Percentiles rank a stretch among this genome's conserved stretches.
phyloP scores from a whole-genome alignment of 2,888 invertebrate species.

The Geotrupes spiniger region DNA sequence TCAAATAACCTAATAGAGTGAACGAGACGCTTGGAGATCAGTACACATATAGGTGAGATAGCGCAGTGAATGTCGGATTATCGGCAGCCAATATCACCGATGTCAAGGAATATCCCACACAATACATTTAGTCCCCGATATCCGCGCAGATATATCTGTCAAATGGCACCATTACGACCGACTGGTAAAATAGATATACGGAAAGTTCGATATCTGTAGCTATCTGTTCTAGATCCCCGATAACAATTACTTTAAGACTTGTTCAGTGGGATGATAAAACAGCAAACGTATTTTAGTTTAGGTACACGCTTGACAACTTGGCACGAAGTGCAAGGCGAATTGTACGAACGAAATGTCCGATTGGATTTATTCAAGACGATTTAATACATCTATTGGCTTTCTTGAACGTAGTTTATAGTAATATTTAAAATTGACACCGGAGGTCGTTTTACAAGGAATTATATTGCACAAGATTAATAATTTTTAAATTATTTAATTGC shows the following conservation, averaged over 20 bases:
- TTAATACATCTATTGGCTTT: too few species aligned
- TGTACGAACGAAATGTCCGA: too few species aligned
- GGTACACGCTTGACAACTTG: too few species aligned
- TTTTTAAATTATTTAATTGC: too few species aligned
- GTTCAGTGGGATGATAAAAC: not conserved
- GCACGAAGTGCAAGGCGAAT: too few species aligned
- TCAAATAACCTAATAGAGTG: slow-evolving; percentile 27
- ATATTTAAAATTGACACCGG: too few species aligned
- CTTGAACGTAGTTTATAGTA: too few species aligned
- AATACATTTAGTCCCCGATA: slow-evolving; percentile 25
- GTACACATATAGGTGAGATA: slow-evolving; percentile 24
- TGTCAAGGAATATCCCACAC: slow-evolving; percentile 25
- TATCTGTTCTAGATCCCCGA: slow-evolving; percentile 13
- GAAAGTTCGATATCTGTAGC: slow-evolving; percentile 11
- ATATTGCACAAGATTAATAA: too few species aligned
- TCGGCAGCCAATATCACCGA: slow-evolving; percentile 29
- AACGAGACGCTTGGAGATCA: slow-evolving; percentile 21
- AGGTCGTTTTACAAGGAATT: too few species aligned
- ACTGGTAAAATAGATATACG: slow-evolving; percentile 11
- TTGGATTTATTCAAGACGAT: too few species aligned
- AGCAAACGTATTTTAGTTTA: too few species aligned
- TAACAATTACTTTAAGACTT: slow-evolving; percentile 14
- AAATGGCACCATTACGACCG: slow-evolving; percentile 11
- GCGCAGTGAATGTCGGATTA: slow-evolving; percentile 27
- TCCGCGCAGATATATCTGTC: slow-evolving; percentile 21